These are phyloP conservation scores for Drosophila athabasca DNA, from an alignment of 1,140 invertebrate genomes.

Conservation along the genomic window DNA sequence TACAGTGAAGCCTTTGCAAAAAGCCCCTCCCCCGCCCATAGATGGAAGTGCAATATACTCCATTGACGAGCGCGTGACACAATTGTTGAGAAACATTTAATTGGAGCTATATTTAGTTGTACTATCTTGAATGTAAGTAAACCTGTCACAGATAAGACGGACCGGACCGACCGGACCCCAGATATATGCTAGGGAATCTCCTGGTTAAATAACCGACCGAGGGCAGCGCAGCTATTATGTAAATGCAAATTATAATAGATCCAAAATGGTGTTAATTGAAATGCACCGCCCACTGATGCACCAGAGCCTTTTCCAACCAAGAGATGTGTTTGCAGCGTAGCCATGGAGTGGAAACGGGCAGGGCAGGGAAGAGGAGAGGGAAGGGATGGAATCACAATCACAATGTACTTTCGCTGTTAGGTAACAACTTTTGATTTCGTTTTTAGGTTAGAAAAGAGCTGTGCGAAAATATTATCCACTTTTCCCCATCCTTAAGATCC, in stretches of 20 bases:
- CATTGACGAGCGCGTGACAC: constrained; percentile 27
- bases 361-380: constrained; percentile 4
- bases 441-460: constrained; percentile 76
- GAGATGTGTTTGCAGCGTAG: no score
- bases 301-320: no score
- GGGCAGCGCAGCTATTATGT: constrained; percentile 24
- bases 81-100: constrained; percentile 1
- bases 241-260: constrained; percentile 17
- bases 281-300: constrained; percentile 6
- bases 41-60: constrained; percentile 6
- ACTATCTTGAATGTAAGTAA: constrained; percentile 45
- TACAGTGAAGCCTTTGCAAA: constrained; percentile 28
- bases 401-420: constrained; percentile 52
- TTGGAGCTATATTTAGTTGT: constrained; percentile 26
- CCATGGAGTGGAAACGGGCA: no score
- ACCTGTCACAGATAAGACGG: constrained; percentile 50
- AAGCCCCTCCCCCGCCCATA: no score
- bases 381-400: constrained; percentile 34
- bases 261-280: constrained; percentile 26
- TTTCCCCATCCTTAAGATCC: constrained; percentile 19
- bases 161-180: constrained; percentile 16
- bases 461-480: constrained; percentile 46
- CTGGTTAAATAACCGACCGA: constrained; percentile 45
- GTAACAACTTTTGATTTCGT: constrained; percentile 70
- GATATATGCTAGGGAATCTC: constrained; percentile 43